These are phyloP conservation scores for Geopemphigus sp. DNA, from an alignment of 1,140 invertebrate species.

Conservation along the genomic window DNA sequence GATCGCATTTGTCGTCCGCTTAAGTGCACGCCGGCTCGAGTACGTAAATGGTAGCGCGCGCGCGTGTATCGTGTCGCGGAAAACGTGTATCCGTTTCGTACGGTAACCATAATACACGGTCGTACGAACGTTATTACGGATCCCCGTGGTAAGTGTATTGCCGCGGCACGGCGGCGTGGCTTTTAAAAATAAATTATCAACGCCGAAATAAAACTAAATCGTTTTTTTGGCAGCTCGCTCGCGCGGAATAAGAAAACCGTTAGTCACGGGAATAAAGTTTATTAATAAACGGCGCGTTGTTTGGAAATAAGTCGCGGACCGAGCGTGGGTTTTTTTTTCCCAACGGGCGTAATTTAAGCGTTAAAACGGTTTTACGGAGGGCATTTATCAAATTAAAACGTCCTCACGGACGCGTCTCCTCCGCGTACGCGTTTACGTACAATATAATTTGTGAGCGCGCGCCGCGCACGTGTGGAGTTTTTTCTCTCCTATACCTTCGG, in stretches of 20 bases:
- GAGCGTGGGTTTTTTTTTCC: background rate
- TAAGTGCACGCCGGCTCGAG: too few species aligned
- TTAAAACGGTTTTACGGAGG: background rate
- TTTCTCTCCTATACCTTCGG: background rate
- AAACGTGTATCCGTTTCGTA: too few species aligned
- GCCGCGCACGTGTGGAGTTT: background rate
- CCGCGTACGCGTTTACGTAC: background rate
- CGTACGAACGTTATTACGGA: too few species aligned
- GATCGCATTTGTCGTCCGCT: too few species aligned
- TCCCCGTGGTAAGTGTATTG: background rate
- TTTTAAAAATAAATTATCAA: slow-evolving; percentile 28
- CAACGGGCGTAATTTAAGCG: slow-evolving; percentile 24
- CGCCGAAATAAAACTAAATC: slow-evolving; percentile 27
- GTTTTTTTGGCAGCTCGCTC: slow-evolving; percentile 31
- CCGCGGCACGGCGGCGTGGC: too few species aligned
- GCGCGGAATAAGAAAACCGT: slow-evolving; percentile 1
- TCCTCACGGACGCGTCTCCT: background rate
- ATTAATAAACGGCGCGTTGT: slow-evolving; percentile 16
- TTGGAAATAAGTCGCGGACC: slow-evolving; percentile 5
- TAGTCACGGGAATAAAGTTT: slow-evolving; percentile 28
- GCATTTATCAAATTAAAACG: slow-evolving; percentile 34
- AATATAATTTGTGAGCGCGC: background rate
- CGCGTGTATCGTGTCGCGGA: too few species aligned
- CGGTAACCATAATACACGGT: too few species aligned
- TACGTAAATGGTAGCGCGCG: too few species aligned